These are phyloP conservation scores for Smutsia temminckii DNA, from an alignment of 2,797 vertebrate genomes.

Conservation along the genomic window DNA sequence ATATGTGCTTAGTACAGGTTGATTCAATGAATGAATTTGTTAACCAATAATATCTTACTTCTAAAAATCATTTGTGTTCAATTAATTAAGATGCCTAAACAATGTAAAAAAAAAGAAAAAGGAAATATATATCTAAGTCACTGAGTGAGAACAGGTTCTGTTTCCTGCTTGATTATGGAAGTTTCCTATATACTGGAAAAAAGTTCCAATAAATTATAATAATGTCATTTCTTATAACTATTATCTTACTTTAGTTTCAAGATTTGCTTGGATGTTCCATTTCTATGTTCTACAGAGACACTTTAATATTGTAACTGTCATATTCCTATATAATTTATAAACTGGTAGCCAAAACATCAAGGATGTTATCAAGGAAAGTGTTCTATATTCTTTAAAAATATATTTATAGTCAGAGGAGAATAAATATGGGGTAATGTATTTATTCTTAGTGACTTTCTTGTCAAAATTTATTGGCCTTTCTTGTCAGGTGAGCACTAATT, in stretches of 20 bases:
- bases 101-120: background rate
- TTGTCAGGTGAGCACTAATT: constrained; percentile 50
- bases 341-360: constrained; percentile 45
- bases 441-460: constrained; percentile 53
- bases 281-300: background rate
- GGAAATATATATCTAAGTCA: background rate
- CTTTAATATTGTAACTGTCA: constrained; percentile 40
- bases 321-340: constrained; percentile 59
- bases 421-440: constrained; percentile 40
- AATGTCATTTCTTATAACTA: background rate
- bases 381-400: constrained; percentile 62
- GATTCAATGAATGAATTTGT: background rate
- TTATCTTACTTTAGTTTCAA: constrained; percentile 50
- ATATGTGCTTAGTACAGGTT: background rate
- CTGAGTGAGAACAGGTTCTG: background rate
- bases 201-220: background rate
- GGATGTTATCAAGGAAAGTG: constrained; percentile 62
- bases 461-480: constrained; percentile 51
- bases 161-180: background rate
- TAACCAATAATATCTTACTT: background rate
- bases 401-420: constrained; percentile 49
- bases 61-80: background rate
- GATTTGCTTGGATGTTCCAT: background rate
- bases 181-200: background rate
- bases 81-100: background rate